A percentile compares a stretch with the other conserved stretches of the same genome.
These are phyloP conservation scores for Julus scanicus DNA, from an alignment of 2,888 invertebrate species.

Conservation along the genomic window DNA sequence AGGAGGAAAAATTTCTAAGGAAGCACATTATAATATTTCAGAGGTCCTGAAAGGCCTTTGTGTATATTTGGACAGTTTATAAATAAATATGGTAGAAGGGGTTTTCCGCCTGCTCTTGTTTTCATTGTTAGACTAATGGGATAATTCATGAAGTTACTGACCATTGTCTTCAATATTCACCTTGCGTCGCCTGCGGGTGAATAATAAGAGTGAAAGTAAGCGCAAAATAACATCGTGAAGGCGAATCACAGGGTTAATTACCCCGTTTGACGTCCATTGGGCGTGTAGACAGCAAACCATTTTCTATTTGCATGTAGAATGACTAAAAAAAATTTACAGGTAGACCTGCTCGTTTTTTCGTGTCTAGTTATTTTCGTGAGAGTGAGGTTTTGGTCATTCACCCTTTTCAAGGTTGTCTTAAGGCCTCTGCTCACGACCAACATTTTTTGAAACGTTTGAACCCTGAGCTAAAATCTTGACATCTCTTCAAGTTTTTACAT, in stretches of 20 bases:
- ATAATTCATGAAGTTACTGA: not conserved
- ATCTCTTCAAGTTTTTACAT: not conserved
- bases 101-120: not conserved
- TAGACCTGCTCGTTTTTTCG: constrained; percentile 13
- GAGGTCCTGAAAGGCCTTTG: not conserved
- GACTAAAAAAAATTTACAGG: not conserved
- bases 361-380: constrained; percentile 16
- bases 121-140: not conserved
- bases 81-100: not conserved
- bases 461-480: constrained; percentile 25
- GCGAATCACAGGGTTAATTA: not conserved
- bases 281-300: constrained; percentile 20
- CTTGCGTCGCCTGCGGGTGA: not conserved
- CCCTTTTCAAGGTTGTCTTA: constrained; percentile 48
- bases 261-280: not conserved
- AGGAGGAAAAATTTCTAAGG: not conserved
- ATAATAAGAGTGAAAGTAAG: not conserved
- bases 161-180: not conserved
- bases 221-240: not conserved
- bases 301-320: not conserved
- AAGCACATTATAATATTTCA: not conserved
- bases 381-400: constrained; percentile 31
- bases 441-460: constrained; percentile 2
- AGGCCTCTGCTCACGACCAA: not conserved
- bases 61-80: not conserved